Base-by-base conservation (phyloP, 2,113 vertebrate genomes). In the Eulacestoma nigropectus region DNA sequence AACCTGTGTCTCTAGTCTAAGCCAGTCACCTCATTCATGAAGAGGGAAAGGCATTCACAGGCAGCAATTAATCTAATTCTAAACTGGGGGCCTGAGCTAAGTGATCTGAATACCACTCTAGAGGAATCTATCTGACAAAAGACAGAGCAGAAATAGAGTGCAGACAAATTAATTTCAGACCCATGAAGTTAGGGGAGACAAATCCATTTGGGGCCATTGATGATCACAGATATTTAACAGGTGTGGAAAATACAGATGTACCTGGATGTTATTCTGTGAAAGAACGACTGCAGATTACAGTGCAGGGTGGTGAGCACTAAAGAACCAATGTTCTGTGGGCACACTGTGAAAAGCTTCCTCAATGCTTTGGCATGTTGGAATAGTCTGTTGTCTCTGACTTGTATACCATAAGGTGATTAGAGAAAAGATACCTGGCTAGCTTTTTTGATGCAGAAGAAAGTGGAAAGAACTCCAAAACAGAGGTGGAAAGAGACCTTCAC, bases 151-250 rank as follows among this genome's bases (percentile, higher is more conserved):
- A 67, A 55, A 80, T 62, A 93, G 39, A 50, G 30, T 47, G 62
- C 47, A 86, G 50, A 92, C 76, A 95, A 93, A 92, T 88, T 93
- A 81, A 96, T 88, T 93, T 95, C 72, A 94, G 86, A 84, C 52
- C 59, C 74, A 29, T 77, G 83, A 90, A 93, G 59, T 80, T 80
- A 86, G 35, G 72, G 33, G 27, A 80, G 23, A 62, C n/a, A 93
- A 86, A 77, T 88, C 70, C 59, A 55, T 93, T 76, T 21, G 22
- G 41, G 68, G 55, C 77, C 83, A 67, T 13, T 77, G 85, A 80
- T 77, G 83, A 86, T 67, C 46, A 67, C 84, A 88, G 62, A 22
- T 92, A 79, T 67, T 88, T 88, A 88, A 80, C 18, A 85, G n/a
- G 32, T 7, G 0, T 77, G 37, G 79, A 83, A 93, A 90, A 90